phyloP scores from a whole-genome alignment of 2,888 invertebrate genomes.

The Frankliniella fusca region DNA sequence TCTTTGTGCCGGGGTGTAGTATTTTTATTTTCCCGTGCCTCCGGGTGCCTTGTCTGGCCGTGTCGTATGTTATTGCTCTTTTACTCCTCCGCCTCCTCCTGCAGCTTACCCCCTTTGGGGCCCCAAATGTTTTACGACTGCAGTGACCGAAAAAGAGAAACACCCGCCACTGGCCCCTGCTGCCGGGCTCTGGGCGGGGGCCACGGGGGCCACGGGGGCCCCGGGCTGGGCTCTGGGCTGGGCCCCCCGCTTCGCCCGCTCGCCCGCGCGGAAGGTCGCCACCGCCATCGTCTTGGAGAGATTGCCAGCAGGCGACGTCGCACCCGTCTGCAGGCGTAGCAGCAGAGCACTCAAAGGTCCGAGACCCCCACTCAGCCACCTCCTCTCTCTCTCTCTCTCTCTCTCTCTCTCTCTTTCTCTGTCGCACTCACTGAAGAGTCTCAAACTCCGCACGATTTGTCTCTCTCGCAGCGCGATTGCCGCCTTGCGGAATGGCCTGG shows the following conservation, averaged over 20 bases:
- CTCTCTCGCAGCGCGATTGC: background rate
- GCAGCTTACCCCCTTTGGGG: constrained; percentile 5
- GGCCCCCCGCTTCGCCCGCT: no score
- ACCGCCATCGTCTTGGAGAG: no score
- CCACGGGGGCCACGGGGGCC: background rate
- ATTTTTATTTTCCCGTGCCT: no score
- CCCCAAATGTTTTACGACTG: constrained; percentile 22
- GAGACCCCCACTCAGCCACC: background rate
- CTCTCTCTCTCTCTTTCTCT: background rate
- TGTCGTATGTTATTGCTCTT: constrained; percentile 7
- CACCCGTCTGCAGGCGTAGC: no score
- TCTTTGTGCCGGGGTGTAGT: no score
- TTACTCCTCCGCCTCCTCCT: background rate
- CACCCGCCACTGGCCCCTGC: background rate
- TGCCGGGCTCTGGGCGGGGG: background rate
- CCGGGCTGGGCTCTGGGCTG: background rate
- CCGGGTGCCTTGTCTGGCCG: background rate
- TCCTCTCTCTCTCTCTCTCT: background rate
- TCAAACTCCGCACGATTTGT: background rate
- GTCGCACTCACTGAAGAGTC: no score
- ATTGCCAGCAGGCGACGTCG: no score
- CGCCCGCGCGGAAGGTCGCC: no score
- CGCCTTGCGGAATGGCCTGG: background rate
- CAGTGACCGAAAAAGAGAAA: background rate
- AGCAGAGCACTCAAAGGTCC: background rate